Percentiles rank a stretch among this genome's conserved stretches.
Evolutionary conservation across 2,113 vertebrate species (phyloP).

Genomic region (Pipa parva): DNA sequence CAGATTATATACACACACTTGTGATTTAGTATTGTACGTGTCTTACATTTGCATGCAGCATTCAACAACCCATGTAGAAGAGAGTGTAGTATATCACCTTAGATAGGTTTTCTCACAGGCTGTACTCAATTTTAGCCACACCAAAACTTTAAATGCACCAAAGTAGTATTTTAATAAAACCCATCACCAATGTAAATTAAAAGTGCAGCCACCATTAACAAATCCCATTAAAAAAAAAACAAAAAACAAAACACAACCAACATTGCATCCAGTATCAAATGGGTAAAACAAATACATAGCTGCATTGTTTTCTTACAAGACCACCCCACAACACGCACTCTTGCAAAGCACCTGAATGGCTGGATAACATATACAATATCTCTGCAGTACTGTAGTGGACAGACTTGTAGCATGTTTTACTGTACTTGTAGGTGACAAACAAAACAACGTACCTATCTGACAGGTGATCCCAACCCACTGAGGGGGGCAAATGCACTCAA

Average conservation of each 20-base stretch:
- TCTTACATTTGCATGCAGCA: conserved; percentile 43
- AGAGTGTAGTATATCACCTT: background rate
- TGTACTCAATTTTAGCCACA: background rate
- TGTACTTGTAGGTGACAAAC: no score
- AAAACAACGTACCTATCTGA: conserved; percentile 76
- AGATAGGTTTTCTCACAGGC: background rate
- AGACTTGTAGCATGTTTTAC: no score
- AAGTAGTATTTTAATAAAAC: background rate
- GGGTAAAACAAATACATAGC: background rate
- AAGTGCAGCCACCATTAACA: no score
- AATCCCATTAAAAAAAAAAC: background rate
- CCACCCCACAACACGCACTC: background rate
- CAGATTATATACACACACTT: background rate
- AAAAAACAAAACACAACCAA: background rate
- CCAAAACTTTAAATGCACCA: background rate
- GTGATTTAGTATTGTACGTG: conserved; percentile 25
- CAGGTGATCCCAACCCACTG: conserved; percentile 92
- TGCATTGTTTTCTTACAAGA: background rate
- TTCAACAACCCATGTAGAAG: conserved; percentile 2
- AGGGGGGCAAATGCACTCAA: conserved; percentile 84
- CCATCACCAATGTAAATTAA: conserved; percentile 11
- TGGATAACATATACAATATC: no score
- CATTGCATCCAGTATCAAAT: conserved; percentile 18
- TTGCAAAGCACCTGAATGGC: no score
- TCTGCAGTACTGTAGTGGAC: no score